Conservation (phyloP, 2,797 vertebrate genomes). For the Coilia nasus region DNA sequence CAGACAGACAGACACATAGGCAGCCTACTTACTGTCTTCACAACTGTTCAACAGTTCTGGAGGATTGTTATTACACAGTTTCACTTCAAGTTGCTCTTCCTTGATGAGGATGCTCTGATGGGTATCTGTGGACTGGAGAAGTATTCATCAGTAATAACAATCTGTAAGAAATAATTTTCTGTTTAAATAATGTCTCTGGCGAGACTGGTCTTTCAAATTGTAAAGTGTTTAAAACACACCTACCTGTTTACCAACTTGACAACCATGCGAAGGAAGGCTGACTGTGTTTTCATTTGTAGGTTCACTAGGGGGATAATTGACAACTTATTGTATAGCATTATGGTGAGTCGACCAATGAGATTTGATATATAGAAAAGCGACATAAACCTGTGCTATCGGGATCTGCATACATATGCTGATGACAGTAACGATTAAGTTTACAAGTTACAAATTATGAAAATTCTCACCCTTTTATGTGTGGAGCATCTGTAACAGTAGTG, state of each 20-base stretch:
- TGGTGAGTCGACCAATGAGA: too few species aligned
- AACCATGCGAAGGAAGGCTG: background rate
- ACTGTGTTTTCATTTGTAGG: background rate
- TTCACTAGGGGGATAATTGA: background rate
- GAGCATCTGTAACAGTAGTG: conserved; percentile 40
- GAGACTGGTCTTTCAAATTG: background rate
- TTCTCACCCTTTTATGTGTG: conserved; percentile 32
- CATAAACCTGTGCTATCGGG: too few species aligned
- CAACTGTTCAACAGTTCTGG: background rate
- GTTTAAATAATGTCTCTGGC: background rate
- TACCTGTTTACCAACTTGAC: background rate
- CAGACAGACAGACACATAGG: background rate
- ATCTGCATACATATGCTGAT: background rate
- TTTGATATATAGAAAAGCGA: too few species aligned
- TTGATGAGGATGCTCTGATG: conserved; percentile 58
- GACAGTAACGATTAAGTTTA: background rate
- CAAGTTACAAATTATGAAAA: background rate
- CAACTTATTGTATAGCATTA: too few species aligned
- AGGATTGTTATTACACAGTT: conserved; percentile 35
- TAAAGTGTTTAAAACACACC: background rate
- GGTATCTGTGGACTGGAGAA: conserved; percentile 2
- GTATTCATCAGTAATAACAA: background rate
- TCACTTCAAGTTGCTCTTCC: conserved; percentile 65
- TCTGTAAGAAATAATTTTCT: background rate
- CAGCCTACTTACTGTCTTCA: conserved; percentile 63